These are phyloP conservation scores for Caenorhabditis sp. DNA, from an alignment of 2,888 invertebrate species.

Conservation along the genomic window DNA sequence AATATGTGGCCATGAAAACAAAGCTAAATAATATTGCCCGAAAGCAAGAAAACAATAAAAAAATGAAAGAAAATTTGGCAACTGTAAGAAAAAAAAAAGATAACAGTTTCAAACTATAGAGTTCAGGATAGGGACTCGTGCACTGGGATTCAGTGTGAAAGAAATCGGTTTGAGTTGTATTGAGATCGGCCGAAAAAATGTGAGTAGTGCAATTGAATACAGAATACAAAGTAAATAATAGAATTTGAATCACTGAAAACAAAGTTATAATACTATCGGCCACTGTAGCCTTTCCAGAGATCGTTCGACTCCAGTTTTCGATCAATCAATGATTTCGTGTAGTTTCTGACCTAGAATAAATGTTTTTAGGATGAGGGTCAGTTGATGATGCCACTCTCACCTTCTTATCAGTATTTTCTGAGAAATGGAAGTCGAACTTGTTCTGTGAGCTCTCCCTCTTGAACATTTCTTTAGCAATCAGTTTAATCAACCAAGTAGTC, in stretches of 20 bases:
- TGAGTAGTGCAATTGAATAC: not conserved
- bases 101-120: not conserved
- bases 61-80: not conserved
- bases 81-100: conserved; percentile 15
- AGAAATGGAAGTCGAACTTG: conserved; percentile 39
- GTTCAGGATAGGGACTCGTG: conserved; percentile 2
- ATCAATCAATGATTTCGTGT: conserved; percentile 61
- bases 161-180: conserved; percentile 29
- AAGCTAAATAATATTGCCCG: too few species aligned
- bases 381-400: conserved; percentile 7
- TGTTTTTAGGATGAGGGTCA: not conserved
- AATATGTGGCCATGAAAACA: too few species aligned
- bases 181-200: conserved; percentile 5
- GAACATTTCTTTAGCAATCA: conserved; percentile 60
- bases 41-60: too few species aligned
- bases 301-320: conserved; percentile 63
- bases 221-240: not conserved
- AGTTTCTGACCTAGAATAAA: conserved; percentile 67
- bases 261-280: not conserved
- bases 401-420: conserved; percentile 43
- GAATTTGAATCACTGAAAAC: not conserved
- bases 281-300: conserved; percentile 68
- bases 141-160: conserved; percentile 12
- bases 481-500: conserved; percentile 50
- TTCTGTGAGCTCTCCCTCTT: conserved; percentile 48